phyloP scores from a whole-genome alignment of 1,140 invertebrate species.

The Leucophenga varia region DNA sequence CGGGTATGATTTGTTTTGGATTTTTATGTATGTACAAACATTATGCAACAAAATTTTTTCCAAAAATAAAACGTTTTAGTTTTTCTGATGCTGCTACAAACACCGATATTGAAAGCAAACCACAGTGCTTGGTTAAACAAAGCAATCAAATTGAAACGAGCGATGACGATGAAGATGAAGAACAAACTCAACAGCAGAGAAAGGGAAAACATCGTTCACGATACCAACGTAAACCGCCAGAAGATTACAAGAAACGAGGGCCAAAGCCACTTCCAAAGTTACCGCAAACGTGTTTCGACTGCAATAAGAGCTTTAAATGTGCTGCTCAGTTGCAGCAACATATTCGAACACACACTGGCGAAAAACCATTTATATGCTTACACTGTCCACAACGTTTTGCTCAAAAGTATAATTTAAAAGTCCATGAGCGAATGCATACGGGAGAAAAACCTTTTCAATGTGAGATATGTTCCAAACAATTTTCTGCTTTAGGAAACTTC shows the following conservation, averaged over 20 bases:
- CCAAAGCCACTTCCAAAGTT: constrained; percentile 63
- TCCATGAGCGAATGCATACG: constrained; percentile 79
- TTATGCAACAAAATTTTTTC: background rate
- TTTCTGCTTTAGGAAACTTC: constrained; percentile 63
- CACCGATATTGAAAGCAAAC: constrained; percentile 34
- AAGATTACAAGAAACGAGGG: constrained; percentile 61
- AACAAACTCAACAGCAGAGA: constrained; percentile 20
- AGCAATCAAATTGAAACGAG: constrained; percentile 16
- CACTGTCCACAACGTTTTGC: constrained; percentile 78
- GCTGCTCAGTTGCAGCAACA: constrained; percentile 64
- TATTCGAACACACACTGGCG: constrained; percentile 65
- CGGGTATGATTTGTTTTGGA: constrained; percentile 19
- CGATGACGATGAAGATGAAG: constrained; percentile 36
- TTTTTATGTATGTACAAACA: no score
- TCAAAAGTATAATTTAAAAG: constrained; percentile 83
- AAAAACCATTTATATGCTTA: constrained; percentile 68
- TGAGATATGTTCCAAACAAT: constrained; percentile 70
- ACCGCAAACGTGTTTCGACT: constrained; percentile 61
- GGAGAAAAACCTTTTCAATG: constrained; percentile 81
- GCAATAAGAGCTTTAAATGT: constrained; percentile 63
- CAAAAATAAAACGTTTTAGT: no score
- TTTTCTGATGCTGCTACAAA: constrained; percentile 48
- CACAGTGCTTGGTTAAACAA: constrained; percentile 3
- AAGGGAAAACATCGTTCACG: constrained; percentile 46
- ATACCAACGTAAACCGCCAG: constrained; percentile 61